These are phyloP conservation scores for Carposina sasakii DNA, from an alignment of 1,140 invertebrate species.

Conservation along the genomic window DNA sequence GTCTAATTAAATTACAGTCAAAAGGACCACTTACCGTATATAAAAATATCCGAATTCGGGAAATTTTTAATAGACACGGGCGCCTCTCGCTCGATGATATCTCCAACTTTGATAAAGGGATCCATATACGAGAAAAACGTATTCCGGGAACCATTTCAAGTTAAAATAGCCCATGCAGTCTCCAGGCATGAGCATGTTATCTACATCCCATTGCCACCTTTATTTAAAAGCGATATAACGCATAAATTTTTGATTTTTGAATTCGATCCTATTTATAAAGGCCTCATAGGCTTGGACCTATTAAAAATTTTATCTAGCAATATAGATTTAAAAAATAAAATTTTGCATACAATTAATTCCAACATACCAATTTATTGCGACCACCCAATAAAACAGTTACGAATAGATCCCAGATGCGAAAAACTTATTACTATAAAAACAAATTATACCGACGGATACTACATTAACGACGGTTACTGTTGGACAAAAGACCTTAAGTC, in stretches of 20 bases:
- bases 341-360: neutral
- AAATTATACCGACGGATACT: constrained; percentile 16
- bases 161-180: constrained; percentile 21
- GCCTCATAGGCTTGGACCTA: constrained; percentile 3
- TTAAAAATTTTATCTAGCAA: neutral
- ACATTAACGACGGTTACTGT: constrained; percentile 12
- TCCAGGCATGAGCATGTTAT: constrained; percentile 4
- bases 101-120: constrained; percentile 7
- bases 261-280: constrained; percentile 14
- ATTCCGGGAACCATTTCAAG: neutral
- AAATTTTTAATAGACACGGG: constrained; percentile 29
- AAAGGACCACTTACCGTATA: constrained; percentile 20
- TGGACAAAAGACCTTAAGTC: constrained; percentile 12
- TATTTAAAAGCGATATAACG: constrained; percentile 13
- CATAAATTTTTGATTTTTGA: constrained; percentile 26
- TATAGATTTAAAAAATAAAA: constrained; percentile 2
- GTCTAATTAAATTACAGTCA: constrained; percentile 11
- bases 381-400: constrained; percentile 1
- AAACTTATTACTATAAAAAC: constrained; percentile 19
- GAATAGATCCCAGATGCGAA: constrained; percentile 14
- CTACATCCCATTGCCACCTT: constrained; percentile 13
- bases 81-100: constrained; percentile 23
- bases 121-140: constrained; percentile 2
- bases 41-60: constrained; percentile 22
- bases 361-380: neutral